Percentiles rank a stretch among this genome's conserved stretches.
phyloP scores from a whole-genome alignment of 2,888 invertebrate genomes.

The Drosophila anomalata region DNA sequence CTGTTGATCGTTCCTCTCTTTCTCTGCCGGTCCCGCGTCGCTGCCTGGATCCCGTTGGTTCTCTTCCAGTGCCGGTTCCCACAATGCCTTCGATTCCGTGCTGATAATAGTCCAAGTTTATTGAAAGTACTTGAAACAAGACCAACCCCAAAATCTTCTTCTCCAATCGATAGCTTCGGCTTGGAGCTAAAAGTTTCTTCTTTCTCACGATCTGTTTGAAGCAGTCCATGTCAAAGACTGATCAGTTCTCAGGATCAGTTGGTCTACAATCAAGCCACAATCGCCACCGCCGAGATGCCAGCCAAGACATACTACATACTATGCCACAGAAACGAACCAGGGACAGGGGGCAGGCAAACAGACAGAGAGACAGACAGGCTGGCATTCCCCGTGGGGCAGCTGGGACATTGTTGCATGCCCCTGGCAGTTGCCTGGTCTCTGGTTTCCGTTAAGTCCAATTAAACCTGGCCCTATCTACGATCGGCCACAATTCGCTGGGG shows the following conservation, averaged over 20 bases:
- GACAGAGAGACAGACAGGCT: constrained; percentile 15
- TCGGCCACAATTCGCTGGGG: constrained; percentile 60
- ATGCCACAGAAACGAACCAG: constrained; percentile 1
- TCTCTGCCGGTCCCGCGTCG: too few relatives aligned
- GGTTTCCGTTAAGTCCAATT: constrained; percentile 76
- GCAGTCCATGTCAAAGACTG: constrained; percentile 56
- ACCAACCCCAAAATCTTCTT: not conserved
- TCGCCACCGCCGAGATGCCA: constrained; percentile 28
- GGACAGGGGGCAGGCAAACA: not conserved
- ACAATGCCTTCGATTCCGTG: not conserved
- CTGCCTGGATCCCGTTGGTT: too few relatives aligned
- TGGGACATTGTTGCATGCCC: constrained; percentile 62
- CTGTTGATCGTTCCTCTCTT: too few relatives aligned
- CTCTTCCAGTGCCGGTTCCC: too few relatives aligned
- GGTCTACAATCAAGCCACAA: constrained; percentile 35
- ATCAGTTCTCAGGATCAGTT: constrained; percentile 54
- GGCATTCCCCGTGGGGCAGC: constrained; percentile 19
- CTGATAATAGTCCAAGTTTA: not conserved
- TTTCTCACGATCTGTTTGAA: constrained; percentile 66
- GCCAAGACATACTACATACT: constrained; percentile 11
- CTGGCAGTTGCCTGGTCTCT: constrained; percentile 59
- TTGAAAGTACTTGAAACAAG: not conserved
- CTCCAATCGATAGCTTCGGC: not conserved
- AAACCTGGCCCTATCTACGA: constrained; percentile 71
- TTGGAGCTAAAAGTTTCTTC: constrained; percentile 19